These are phyloP conservation scores for Rhaphigaster nebulosa DNA, from an alignment of 2,888 invertebrate genomes.

Conservation along the genomic window DNA sequence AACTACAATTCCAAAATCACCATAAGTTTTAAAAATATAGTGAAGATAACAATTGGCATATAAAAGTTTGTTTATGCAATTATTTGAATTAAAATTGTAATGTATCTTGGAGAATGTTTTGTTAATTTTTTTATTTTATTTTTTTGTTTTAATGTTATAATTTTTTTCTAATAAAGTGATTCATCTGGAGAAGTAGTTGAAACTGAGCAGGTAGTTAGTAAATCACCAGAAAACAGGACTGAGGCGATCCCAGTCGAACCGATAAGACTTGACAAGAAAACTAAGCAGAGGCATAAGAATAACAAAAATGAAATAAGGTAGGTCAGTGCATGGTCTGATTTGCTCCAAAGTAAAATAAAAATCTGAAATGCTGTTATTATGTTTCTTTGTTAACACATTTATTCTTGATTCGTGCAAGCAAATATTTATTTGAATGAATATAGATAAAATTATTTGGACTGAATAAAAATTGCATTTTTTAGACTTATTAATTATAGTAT, in stretches of 20 bases:
- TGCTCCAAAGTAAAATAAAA: background rate
- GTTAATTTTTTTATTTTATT: background rate
- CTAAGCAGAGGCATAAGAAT: conserved; percentile 50
- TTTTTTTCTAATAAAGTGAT: conserved; percentile 58
- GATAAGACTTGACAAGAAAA: background rate
- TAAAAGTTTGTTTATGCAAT: background rate
- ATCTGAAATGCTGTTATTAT: background rate
- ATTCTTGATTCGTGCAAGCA: background rate
- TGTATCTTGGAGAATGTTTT: conserved; percentile 13
- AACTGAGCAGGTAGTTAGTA: conserved; percentile 61
- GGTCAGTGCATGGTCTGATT: conserved; percentile 26
- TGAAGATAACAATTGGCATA: background rate
- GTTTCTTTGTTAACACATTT: background rate
- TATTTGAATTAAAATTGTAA: background rate
- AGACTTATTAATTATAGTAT: background rate
- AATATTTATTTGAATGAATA: conserved; percentile 11
- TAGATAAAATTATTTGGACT: background rate
- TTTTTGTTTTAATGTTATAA: background rate
- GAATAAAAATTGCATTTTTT: background rate
- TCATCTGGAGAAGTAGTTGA: conserved; percentile 61
- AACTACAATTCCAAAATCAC: no score
- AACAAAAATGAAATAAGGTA: conserved; percentile 57
- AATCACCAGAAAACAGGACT: conserved; percentile 61
- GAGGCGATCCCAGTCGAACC: conserved; percentile 62
- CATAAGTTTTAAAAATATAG: background rate